A percentile compares a stretch with the other conserved stretches of the same genome.
These are phyloP conservation scores for Meandrusa payeni DNA, from an alignment of 2,888 invertebrate genomes.

Conservation along the genomic window DNA sequence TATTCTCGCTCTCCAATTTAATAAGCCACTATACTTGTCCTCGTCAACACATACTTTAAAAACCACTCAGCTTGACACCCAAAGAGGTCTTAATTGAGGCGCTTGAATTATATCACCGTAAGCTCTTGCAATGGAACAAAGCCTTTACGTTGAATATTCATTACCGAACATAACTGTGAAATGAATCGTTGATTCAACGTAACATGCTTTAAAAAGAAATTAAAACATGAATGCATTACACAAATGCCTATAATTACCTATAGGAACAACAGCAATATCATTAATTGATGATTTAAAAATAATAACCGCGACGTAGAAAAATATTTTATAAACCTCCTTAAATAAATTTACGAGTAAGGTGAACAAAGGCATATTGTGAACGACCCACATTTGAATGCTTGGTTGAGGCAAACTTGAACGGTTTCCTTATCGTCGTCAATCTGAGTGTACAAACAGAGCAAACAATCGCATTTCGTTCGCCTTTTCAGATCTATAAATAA, in stretches of 20 bases:
- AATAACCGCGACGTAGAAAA: too few species aligned
- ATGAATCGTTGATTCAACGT: conserved; percentile 4
- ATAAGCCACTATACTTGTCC: conserved; percentile 32
- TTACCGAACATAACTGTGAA: conserved; percentile 35
- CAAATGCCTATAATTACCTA: neutral
- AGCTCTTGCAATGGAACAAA: conserved; percentile 39
- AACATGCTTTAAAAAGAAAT: neutral
- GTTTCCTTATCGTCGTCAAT: conserved; percentile 24
- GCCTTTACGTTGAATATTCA: conserved; percentile 47
- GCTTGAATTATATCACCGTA: conserved; percentile 31
- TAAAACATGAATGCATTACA: neutral
- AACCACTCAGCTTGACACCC: conserved; percentile 29
- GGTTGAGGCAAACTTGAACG: conserved; percentile 17
- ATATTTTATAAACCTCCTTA: too few species aligned
- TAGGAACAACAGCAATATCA: neutral
- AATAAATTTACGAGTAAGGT: conserved; percentile 1
- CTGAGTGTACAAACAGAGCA: conserved; percentile 7
- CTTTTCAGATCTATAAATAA: conserved; percentile 23
- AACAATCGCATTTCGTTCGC: conserved; percentile 24
- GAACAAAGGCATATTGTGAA: conserved; percentile 20
- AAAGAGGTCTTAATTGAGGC: conserved; percentile 38
- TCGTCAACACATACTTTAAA: conserved; percentile 29
- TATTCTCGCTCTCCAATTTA: conserved; percentile 31
- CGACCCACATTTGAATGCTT: conserved; percentile 22
- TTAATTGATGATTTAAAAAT: neutral